A percentile compares a stretch with the other conserved stretches of the same genome.
These are phyloP conservation scores for Tetramorium bicarinatum DNA, from an alignment of 2,888 invertebrate species.

Conservation along the genomic window DNA sequence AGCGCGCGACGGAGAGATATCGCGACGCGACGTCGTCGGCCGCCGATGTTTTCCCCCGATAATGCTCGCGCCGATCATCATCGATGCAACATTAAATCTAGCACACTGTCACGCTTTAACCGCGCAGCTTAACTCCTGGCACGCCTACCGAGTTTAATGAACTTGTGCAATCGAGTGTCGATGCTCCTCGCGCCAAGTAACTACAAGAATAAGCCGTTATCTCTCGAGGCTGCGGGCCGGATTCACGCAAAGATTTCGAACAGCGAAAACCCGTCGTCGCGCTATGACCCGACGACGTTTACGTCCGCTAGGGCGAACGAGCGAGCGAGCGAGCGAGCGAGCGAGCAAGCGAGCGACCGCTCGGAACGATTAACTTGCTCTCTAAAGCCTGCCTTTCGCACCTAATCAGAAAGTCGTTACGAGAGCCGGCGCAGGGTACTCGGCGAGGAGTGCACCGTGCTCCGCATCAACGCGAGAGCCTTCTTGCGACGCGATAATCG, in stretches of 20 bases:
- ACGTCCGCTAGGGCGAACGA: neutral
- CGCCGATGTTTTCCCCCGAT: slow-evolving; percentile 10
- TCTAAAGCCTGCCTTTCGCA: slow-evolving; percentile 23
- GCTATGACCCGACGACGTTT: slow-evolving; percentile 45
- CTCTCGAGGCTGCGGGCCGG: slow-evolving; percentile 64
- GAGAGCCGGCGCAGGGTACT: slow-evolving; percentile 23
- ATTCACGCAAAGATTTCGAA: slow-evolving; percentile 71
- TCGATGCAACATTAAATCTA: slow-evolving; percentile 62
- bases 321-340: neutral
- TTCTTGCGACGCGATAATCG: slow-evolving; percentile 37
- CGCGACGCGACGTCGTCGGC: neutral
- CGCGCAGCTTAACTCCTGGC: slow-evolving; percentile 61
- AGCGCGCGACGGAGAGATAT: neutral
- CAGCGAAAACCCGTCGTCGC: slow-evolving; percentile 71
- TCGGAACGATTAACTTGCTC: slow-evolving; percentile 39
- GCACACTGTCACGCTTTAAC: slow-evolving; percentile 71
- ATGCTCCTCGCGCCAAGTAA: slow-evolving; percentile 58
- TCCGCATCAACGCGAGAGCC: slow-evolving; percentile 34
- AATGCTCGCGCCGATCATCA: slow-evolving; percentile 27
- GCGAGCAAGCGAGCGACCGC: neutral
- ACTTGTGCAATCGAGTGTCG: slow-evolving; percentile 73
- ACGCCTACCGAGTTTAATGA: slow-evolving; percentile 77
- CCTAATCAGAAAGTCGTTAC: slow-evolving; percentile 42
- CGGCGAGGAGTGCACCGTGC: neutral
- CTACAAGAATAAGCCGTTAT: slow-evolving; percentile 73